Evolutionary conservation across 2,113 vertebrate species (phyloP), one percentile per base, ranked within the genome.

Genomic region (Gasterosteus aculeatus): DNA sequence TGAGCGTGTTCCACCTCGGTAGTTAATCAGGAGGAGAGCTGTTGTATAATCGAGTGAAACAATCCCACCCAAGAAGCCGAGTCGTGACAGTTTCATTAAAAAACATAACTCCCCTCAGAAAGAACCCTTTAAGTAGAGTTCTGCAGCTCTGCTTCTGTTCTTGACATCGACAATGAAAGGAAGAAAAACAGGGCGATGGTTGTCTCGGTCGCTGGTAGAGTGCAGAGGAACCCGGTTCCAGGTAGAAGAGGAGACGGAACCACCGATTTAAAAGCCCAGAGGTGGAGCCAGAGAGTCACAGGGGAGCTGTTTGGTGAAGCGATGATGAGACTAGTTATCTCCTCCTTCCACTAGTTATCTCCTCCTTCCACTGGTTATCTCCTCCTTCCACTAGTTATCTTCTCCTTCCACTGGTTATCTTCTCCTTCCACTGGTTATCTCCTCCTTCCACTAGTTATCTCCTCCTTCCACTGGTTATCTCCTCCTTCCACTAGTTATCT

Each of bases 101-200:
- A 80, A 18, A 26, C 56, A 62, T 71, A 49, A 79, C 61, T 79
- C 65, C 5, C 44, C 39, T 8, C 39, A 15, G 29, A 5, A 18
- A 12, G 12, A 35, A 46, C 35, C 14, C 0, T 18, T 3, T 12
- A 26, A 0, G 19, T 53, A 35, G 5, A 26, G 29, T 18, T 26
- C 33, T 41, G 54, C 26, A 7, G 39, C 39, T 19, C 49, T 26
- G n/a, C 38, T 42, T 42, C n/a, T 39, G 22, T 26, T 26, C 22
- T 26, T 33, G 33, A 66, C 58, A 72, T 41, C 31, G 54, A 14
- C 33, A 42, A 31, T 47, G 1, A 78, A 41, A 46, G 33, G 68
- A 60, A 61, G 68, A 71, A 56, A 67, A 68, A 73, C 87, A 46
- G 22, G 57, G 62, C 64, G 73, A 29, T 78, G 72, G 63, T 57